Conservation (phyloP, 2,113 vertebrate genomes). For the Sporophila hypoxantha region DNA sequence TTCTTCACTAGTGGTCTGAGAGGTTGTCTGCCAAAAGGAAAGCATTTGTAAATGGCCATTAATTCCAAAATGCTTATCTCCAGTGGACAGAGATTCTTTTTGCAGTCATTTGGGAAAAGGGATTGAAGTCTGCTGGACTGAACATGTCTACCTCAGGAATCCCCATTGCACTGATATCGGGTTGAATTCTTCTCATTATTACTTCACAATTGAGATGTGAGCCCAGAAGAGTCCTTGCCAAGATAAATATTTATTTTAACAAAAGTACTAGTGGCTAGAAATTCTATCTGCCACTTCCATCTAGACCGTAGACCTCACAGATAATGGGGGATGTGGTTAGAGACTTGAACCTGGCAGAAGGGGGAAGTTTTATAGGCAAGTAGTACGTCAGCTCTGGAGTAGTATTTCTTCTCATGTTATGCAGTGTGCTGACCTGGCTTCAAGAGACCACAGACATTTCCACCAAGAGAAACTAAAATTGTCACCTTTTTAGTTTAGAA, state of each 20-base stretch:
- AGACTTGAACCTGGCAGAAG: neutral
- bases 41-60: conserved; percentile 13
- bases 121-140: neutral
- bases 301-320: neutral
- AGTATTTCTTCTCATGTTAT: neutral
- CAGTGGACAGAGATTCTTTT: conserved; percentile 12
- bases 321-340: neutral
- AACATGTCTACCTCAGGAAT: neutral
- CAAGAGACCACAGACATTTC: neutral
- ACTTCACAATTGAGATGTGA: conserved; percentile 14
- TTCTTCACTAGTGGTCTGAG: neutral
- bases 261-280: neutral
- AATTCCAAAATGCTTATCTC: conserved; percentile 48
- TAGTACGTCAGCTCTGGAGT: neutral
- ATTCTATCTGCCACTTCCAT: conserved; percentile 10
- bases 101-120: conserved; percentile 8
- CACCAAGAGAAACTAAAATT: neutral
- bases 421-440: neutral
- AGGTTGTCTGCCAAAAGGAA: neutral
- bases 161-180: neutral
- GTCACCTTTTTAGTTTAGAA: neutral
- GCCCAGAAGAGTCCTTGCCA: neutral
- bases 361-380: neutral
- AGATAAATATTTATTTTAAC: conserved; percentile 31
- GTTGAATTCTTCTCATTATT: neutral